Evolutionary conservation across 2,113 vertebrate genomes (phyloP).

Genomic region (Hyaena hyaena): DNA sequence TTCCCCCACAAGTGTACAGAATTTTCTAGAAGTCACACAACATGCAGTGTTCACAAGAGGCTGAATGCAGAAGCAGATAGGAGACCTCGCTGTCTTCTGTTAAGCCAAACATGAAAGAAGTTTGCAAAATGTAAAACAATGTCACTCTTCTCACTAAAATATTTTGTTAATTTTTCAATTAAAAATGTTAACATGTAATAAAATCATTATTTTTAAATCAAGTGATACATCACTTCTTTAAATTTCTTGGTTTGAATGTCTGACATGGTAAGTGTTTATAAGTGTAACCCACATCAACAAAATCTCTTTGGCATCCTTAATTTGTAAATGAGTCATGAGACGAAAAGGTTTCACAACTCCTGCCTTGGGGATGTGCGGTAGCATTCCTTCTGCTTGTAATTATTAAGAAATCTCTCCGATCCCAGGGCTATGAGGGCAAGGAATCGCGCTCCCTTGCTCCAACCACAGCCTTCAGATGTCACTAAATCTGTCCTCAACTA

Average conservation of each 20-base stretch:
- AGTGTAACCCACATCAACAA: neutral
- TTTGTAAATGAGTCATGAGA: neutral
- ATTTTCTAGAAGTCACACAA: neutral
- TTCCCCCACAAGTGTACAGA: neutral
- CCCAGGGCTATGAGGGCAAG: neutral
- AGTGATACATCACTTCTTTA: neutral
- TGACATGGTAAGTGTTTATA: neutral
- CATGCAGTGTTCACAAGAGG: neutral
- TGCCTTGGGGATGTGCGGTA: neutral
- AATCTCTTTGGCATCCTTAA: neutral
- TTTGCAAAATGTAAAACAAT: conserved; percentile 1
- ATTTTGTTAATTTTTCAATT: neutral
- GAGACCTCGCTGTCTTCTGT: neutral
- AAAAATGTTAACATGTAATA: neutral
- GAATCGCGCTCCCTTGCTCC: neutral
- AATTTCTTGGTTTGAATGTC: neutral
- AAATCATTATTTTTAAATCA: neutral
- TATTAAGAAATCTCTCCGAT: neutral
- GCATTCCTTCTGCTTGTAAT: neutral
- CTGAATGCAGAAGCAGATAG: neutral
- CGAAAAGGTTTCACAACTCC: neutral
- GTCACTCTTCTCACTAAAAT: neutral
- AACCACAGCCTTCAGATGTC: neutral
- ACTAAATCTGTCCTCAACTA: neutral
- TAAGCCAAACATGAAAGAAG: neutral